These are phyloP conservation scores for Triplophysa bombifrons DNA, from an alignment of 2,797 vertebrate genomes.

Conservation along the genomic window DNA sequence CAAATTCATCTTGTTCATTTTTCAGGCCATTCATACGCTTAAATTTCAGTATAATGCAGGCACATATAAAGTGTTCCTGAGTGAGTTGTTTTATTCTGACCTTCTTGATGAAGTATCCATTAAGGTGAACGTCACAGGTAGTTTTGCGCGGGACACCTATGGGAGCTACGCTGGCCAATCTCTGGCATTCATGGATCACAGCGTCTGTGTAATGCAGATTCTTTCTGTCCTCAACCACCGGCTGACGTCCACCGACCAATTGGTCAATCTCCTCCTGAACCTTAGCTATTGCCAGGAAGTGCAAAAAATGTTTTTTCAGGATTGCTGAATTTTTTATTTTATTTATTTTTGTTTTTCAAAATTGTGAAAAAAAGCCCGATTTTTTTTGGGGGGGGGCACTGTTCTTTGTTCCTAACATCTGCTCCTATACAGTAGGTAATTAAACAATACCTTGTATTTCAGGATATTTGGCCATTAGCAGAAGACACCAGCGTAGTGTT, in stretches of 20 bases:
- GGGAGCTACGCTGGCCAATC: constrained; percentile 47
- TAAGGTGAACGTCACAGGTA: constrained; percentile 44
- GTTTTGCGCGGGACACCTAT: constrained; percentile 39
- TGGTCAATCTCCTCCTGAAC: constrained; percentile 55
- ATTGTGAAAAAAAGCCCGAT: too few relatives aligned
- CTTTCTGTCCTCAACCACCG: constrained; percentile 45
- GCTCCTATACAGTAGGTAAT: neutral
- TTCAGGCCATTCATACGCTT: too few relatives aligned
- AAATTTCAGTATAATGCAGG: neutral
- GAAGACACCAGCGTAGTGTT: constrained; percentile 67
- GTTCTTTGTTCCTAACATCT: neutral
- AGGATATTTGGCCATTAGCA: constrained; percentile 73
- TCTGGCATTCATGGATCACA: constrained; percentile 58
- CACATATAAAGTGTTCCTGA: neutral
- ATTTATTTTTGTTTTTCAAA: too few relatives aligned
- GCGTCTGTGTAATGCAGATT: constrained; percentile 54
- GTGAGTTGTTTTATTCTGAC: neutral
- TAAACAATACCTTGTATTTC: constrained; percentile 66
- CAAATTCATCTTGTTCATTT: too few relatives aligned
- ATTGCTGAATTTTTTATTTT: neutral
- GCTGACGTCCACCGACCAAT: constrained; percentile 41
- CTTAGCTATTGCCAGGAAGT: neutral
- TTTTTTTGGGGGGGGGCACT: too few relatives aligned
- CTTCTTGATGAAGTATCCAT: constrained; percentile 52
- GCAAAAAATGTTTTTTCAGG: constrained; percentile 31